phyloP scores from a whole-genome alignment of 2,888 invertebrate genomes.

The Sepiola atlantica region DNA sequence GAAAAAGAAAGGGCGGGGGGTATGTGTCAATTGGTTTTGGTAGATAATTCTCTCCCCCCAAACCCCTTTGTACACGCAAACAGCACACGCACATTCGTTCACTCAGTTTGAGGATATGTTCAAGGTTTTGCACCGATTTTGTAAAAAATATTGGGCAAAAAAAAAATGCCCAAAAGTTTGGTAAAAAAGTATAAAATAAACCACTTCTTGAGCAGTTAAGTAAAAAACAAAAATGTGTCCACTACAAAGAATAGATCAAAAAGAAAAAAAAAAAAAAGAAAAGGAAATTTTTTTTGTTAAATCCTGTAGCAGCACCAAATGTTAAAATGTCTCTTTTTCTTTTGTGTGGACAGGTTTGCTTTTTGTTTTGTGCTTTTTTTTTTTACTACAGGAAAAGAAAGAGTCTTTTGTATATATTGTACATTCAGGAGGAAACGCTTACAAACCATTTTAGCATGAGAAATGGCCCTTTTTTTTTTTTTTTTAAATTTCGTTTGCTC shows the following conservation, averaged over 20 bases:
- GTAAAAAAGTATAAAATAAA: neutral
- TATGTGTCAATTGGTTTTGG: neutral
- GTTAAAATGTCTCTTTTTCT: neutral
- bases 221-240: slow-evolving; percentile 6
- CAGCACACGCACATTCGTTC: neutral
- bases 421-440: neutral
- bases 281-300: too few species aligned
- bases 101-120: neutral
- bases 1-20: neutral
- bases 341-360: neutral
- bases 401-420: too few species aligned
- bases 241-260: neutral
- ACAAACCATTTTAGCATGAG: neutral
- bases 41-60: neutral
- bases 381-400: neutral
- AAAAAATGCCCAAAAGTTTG: neutral
- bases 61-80: neutral
- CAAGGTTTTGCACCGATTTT: neutral
- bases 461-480: neutral
- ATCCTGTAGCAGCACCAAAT: neutral
- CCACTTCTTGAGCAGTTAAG: neutral
- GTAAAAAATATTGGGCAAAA: neutral
- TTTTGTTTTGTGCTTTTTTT: neutral
- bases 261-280: neutral
- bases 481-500: neutral